Evolutionary conservation across 2,797 vertebrate genomes (phyloP), one percentile per base, ranked within the genome.

Genomic region (Lagocephalus sceleratus): DNA sequence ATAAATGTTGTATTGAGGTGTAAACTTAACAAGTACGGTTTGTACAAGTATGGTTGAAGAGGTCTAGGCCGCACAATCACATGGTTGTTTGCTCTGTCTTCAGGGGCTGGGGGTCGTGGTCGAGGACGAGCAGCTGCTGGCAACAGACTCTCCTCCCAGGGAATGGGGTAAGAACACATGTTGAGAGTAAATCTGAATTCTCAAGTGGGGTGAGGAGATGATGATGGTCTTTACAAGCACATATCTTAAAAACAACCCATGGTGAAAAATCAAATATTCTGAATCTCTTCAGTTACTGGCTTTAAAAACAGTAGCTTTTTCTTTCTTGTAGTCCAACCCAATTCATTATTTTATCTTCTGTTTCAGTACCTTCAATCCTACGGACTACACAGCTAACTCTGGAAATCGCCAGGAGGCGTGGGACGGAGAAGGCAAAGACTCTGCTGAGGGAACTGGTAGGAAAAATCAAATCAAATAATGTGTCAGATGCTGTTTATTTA

Each of bases 311-410:
- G 4, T 29, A n/a, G 11, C n/a, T 9, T 20, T 45, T 5, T 22
- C 6, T n/a, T 42, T 1, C 25, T 51, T 16, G 51, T 3, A 7
- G 22, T 29, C 16, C 8, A 53, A 16, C 11, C 20, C 16, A 4
- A 29, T 1, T 49, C 2, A n/a, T 19, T 1, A 1, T 5, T 0
- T 47, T 20, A 44, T 16, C 10, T 19, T 0, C 25, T 21, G 22
- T 45, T 66, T 23, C 73, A 99, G 97, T 76, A 96, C 92, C 39
- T 98, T 97, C 87, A 96, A 98, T 81, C 94, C 96, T 76, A 92
- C 94, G 63, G 96, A 98, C 68, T 98, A 94, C 87, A 85, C 87
- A 0, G 66, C 87, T 38, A 85, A 87, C 74, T 83, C 92, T 73
- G 86, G 89, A 87, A 87, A 58, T 79, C 94, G 94, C 23, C 78